These are phyloP conservation scores for Pheosia gnoma DNA, from an alignment of 2,888 invertebrate species.

Conservation along the genomic window DNA sequence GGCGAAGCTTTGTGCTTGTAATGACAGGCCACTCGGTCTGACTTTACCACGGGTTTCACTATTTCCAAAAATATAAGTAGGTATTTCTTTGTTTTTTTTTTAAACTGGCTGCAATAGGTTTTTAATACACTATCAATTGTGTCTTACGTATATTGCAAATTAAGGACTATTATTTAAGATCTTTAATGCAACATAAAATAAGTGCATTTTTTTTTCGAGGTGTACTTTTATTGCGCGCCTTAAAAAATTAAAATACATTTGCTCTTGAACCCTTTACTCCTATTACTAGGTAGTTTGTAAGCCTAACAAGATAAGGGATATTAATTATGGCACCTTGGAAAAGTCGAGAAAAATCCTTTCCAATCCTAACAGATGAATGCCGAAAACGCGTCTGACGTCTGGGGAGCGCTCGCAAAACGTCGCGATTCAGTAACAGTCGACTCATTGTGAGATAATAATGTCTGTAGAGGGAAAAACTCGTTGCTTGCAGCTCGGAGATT, in stretches of 20 bases:
- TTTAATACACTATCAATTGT: no score
- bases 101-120: no score
- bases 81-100: no score
- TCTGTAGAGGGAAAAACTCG: slow-evolving; percentile 20
- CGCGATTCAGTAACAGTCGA: slow-evolving; percentile 33
- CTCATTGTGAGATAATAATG: slow-evolving; percentile 39
- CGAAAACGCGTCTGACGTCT: slow-evolving; percentile 15
- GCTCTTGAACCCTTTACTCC: no score
- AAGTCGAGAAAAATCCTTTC: slow-evolving; percentile 25
- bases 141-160: no score
- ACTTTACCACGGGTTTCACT: background rate
- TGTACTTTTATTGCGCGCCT: no score
- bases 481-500: slow-evolving; percentile 11
- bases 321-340: slow-evolving; percentile 1
- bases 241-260: no score
- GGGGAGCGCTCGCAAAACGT: slow-evolving; percentile 21
- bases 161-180: no score
- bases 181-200: no score
- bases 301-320: slow-evolving; percentile 1
- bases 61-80: no score
- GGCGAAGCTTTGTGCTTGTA: background rate
- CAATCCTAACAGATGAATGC: slow-evolving; percentile 34
- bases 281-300: no score
- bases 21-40: background rate
- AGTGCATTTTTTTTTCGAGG: no score